A percentile compares a stretch with the other conserved stretches of the same genome.
These are phyloP conservation scores for Chondrilla cf. caribensis DNA, from an alignment of 37 sponge, comb jelly and placozoan genomes.

Conservation along the genomic window DNA sequence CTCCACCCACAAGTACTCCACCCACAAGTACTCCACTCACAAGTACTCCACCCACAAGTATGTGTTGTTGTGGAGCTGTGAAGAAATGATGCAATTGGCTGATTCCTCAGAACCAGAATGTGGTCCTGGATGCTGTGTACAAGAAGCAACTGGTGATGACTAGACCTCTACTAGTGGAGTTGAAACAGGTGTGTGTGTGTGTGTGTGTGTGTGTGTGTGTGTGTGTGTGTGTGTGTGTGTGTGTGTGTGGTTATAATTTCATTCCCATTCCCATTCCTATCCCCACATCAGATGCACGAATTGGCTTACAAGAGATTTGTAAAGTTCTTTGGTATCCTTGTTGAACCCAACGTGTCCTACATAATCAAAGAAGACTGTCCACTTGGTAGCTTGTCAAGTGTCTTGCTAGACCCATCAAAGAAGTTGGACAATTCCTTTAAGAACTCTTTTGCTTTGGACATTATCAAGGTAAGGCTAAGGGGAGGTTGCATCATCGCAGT, in stretches of 20 bases:
- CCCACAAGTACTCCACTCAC: too few relatives aligned
- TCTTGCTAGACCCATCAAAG: background rate
- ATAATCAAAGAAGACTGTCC: background rate
- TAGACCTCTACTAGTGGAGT: background rate
- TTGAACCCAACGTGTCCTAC: background rate
- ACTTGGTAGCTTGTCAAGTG: background rate
- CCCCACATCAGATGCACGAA: background rate
- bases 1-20: too few relatives aligned
- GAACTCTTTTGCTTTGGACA: background rate
- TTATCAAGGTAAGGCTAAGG: background rate
- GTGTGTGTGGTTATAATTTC: too few relatives aligned
- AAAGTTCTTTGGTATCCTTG: background rate
- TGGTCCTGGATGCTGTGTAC: background rate
- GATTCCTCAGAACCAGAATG: background rate
- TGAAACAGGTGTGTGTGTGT: conserved; percentile 3
- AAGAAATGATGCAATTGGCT: too few relatives aligned
- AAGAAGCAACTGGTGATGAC: background rate
- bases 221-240: too few relatives aligned
- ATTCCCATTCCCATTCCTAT: too few relatives aligned
- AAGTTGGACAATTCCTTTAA: conserved; percentile 7
- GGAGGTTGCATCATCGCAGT: too few relatives aligned
- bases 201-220: too few relatives aligned
- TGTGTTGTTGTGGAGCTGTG: too few relatives aligned
- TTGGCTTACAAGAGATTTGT: background rate
- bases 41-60: too few relatives aligned